A percentile compares a stretch with the other conserved stretches of the same genome.
Evolutionary conservation across 2,888 invertebrate species (phyloP).

Genomic region (Clunio marinus): DNA sequence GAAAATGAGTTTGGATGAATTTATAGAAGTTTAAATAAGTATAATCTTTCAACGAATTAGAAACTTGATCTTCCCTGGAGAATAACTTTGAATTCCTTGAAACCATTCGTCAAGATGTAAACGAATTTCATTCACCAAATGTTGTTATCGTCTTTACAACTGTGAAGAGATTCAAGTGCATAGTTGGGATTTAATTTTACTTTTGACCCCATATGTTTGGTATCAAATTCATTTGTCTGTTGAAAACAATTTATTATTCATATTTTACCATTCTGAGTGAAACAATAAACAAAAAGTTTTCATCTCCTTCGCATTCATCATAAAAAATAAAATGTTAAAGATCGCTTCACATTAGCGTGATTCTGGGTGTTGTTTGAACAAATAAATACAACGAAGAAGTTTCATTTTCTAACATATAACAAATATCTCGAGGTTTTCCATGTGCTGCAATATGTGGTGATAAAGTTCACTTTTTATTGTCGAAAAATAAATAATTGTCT

Average conservation of each 20-base stretch:
- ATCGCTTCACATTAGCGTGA: slow-evolving; percentile 8
- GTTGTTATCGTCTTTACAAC: background rate
- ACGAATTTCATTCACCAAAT: too few relatives aligned
- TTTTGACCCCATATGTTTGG: slow-evolving; percentile 7
- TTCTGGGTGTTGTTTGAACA: background rate
- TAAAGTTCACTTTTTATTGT: slow-evolving; percentile 29
- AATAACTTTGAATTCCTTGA: background rate
- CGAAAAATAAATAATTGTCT: slow-evolving; percentile 1
- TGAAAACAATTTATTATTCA: background rate
- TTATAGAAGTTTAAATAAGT: too few relatives aligned
- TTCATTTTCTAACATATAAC: background rate
- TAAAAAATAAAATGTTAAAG: background rate
- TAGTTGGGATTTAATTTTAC: background rate
- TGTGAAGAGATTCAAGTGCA: slow-evolving; percentile 7
- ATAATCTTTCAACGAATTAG: too few relatives aligned
- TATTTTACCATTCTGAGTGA: background rate
- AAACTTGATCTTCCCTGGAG: background rate
- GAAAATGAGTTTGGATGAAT: too few relatives aligned
- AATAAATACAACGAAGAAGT: slow-evolving; percentile 11
- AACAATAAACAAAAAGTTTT: slow-evolving; percentile 19
- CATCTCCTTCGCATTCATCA: background rate
- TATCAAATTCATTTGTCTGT: background rate
- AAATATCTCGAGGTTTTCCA: slow-evolving; percentile 4
- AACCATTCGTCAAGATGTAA: too few relatives aligned
- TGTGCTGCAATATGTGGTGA: slow-evolving; percentile 10